Percentiles rank a stretch among this genome's conserved stretches.
Evolutionary conservation across 2,113 vertebrate genomes (phyloP).

Genomic region (Tragulus kanchil): DNA sequence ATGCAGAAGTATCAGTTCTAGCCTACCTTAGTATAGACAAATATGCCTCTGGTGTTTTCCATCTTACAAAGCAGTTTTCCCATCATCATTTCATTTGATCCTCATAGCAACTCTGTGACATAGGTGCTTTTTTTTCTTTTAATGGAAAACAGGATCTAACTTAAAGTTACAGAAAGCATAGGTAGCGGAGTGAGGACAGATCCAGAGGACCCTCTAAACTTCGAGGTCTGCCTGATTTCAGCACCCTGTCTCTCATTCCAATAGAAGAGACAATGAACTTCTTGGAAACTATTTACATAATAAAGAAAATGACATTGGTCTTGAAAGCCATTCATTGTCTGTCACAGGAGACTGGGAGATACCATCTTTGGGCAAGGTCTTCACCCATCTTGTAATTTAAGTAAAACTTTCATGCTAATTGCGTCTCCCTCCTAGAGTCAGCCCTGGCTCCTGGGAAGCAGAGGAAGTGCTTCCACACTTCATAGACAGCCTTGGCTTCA

Average conservation of each 20-base stretch:
- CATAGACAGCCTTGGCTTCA: conserved; percentile 78
- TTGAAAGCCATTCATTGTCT: conserved; percentile 58
- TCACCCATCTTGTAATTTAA: conserved; percentile 67
- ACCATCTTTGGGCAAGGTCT: conserved; percentile 59
- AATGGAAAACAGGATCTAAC: not conserved
- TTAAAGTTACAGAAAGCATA: not conserved
- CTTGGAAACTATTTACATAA: conserved; percentile 56
- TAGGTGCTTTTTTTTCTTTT: not conserved
- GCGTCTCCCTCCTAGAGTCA: conserved; percentile 54
- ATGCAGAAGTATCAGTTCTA: not conserved
- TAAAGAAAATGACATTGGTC: conserved; percentile 55
- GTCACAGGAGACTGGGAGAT: conserved; percentile 44
- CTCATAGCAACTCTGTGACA: not conserved
- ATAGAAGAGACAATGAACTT: not conserved
- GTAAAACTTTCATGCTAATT: conserved; percentile 67
- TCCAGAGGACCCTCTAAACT: not conserved
- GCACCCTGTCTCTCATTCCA: not conserved
- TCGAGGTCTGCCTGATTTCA: not conserved
- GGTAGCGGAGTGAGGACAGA: not conserved
- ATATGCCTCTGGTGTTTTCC: not conserved
- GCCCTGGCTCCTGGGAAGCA: conserved; percentile 63
- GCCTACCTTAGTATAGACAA: not conserved
- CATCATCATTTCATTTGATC: conserved; percentile 7
- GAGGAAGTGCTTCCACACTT: conserved; percentile 71
- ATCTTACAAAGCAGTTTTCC: conserved; percentile 1